Evolutionary conservation across 2,797 vertebrate genomes (phyloP), one percentile per base, ranked within the genome.

Genomic region (Sebastes diploproa): DNA sequence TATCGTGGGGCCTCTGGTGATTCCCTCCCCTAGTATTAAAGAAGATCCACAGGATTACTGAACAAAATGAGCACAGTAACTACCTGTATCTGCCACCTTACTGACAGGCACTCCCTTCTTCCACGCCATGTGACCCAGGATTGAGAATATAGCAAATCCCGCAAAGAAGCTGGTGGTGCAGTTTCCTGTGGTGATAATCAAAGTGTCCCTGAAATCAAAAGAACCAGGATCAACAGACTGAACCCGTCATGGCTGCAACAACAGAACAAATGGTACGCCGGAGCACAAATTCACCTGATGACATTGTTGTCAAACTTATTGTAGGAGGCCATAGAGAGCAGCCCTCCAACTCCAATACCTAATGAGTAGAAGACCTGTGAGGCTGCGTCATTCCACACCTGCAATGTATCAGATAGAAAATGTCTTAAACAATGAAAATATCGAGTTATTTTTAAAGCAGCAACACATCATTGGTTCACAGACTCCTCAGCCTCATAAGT

Each of bases 301-400:
- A 97, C 96, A 36, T 97, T 97, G 91, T 97, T 97, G 93, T 96
- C 95, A 84, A 97, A 97, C 89, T 96, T 96, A 81, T 97, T 97
- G 84, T 97, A 97, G 20, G 96, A 97, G 5, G 96, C 96, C 96
- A 97, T 96, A 6, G 96, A 96, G 1, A 97, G 94, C 69, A 97
- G 94, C 4, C 96, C 96, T 20, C 96, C 96, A 1, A 97, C 95
- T 2, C 96, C 96, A 13, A 97, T 96, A 7, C 96, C 96, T 62
- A 97, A 78, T 0, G 96, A 97, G 90, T 97, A 97, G 91, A 97
- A 97, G 79, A 97, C 95, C 93, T 97, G 96, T 2, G 96, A 97
- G 5, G 96, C 96, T 4, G 96, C 96, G 4, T 97, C 96, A 36
- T 96, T 97, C 96, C 96, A 97, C 54, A 97, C 96, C 96, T 97